Evolutionary conservation across 1,140 invertebrate genomes (phyloP), one percentile per base, ranked within the genome.

Genomic region (Polyergus mexicanus): DNA sequence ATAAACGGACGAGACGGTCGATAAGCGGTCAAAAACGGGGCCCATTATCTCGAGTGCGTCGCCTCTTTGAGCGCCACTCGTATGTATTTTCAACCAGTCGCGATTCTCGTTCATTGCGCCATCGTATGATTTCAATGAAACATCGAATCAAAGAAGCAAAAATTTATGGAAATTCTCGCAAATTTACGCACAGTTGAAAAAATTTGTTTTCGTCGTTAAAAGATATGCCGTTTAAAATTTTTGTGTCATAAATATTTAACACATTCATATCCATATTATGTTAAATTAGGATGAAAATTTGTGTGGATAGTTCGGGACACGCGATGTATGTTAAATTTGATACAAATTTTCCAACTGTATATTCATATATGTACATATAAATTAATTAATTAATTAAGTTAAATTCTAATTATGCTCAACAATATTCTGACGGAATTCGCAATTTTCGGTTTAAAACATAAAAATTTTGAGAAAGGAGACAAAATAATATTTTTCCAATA

Each of bases 41-140:
- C 66, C 68, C 78, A 83, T 83, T 83, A 83, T 72, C 28, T 83
- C 38, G 28, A 72, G 68, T 72, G 54, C 44, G 68, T 74, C 68
- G n/a, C 41, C 54, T 74, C 54, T 62, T 38, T 22, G 11, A 72
- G 41, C 41, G 41, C 32, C 3, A 58, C 38, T 72, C 41, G 7
- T 16, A 11, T 47, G 51, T 44, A 58, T 60, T 69, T 72, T 19
- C 78, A 54, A 38, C 35, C 77, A 66, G 10, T 65, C 60, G 19
- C n/a, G 25, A 65, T 65, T 6, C 3, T 4, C 25, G 25, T 63
- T 47, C 19, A 41, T 65, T 63, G 38, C 38, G 56, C 38, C 56
- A 44, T 44, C n/a, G 1, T 65, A 47, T 16, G 19, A 77, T 65
- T 77, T 77, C 38, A 16, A 44, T 44, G 22, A 16, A 32, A 32